A percentile compares a stretch with the other conserved stretches of the same genome.
Evolutionary conservation across 2,888 invertebrate species (phyloP).

Genomic region (Brachylomia viminalis): DNA sequence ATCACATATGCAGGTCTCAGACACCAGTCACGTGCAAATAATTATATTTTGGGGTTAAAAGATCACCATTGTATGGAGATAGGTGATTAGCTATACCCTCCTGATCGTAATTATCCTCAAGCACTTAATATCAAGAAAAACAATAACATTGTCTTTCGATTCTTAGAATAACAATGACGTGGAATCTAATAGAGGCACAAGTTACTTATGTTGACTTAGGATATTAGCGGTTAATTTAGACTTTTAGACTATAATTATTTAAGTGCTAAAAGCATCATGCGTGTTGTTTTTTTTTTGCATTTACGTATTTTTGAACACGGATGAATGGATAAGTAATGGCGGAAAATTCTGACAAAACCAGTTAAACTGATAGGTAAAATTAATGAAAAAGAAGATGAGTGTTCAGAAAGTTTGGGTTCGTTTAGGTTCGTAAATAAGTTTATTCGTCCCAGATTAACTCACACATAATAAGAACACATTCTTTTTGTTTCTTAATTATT

Average conservation of each 20-base stretch:
- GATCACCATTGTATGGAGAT: slow-evolving; percentile 15
- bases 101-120: slow-evolving; percentile 2
- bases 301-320: slow-evolving; percentile 26
- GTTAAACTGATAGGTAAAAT: background rate
- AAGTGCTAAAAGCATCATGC: slow-evolving; percentile 35
- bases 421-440: background rate
- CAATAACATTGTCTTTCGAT: slow-evolving; percentile 9
- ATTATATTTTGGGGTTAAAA: slow-evolving; percentile 39
- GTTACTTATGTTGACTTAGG: background rate
- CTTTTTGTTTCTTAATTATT: too few relatives aligned
- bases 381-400: background rate
- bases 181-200: background rate
- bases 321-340: slow-evolving; percentile 7
- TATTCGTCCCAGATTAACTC: background rate
- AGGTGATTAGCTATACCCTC: slow-evolving; percentile 2
- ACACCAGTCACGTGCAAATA: slow-evolving; percentile 5
- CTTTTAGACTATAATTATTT: slow-evolving; percentile 32
- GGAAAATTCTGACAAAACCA: background rate
- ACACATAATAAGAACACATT: background rate
- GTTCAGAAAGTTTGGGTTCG: too few relatives aligned
- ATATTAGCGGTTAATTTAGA: slow-evolving; percentile 37
- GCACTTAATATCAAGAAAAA: slow-evolving; percentile 25
- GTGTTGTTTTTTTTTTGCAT: slow-evolving; percentile 13
- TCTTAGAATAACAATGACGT: slow-evolving; percentile 26
- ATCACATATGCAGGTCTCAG: background rate